Percentiles rank a stretch among this genome's conserved stretches.
Conservation (phyloP, 2,797 vertebrate genomes). For the Otolemur crassicaudatus region DNA sequence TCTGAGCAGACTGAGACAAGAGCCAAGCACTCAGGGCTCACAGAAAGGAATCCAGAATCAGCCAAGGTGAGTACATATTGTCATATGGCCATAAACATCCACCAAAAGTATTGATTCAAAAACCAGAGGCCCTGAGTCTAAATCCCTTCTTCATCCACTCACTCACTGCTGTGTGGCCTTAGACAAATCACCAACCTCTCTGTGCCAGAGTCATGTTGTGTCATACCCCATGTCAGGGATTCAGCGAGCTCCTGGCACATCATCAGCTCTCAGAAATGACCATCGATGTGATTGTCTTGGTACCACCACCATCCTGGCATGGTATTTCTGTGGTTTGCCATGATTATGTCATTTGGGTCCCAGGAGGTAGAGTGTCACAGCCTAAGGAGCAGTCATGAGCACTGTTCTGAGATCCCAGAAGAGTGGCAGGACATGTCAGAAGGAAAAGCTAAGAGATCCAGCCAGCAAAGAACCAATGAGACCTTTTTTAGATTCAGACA, state of each 20-base stretch:
- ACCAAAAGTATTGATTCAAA: too few species aligned
- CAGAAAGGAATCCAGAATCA: neutral
- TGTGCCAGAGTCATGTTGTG: too few species aligned
- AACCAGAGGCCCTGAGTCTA: neutral
- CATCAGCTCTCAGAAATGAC: rapidly evolving
- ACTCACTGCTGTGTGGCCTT: neutral
- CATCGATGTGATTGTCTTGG: rapidly evolving
- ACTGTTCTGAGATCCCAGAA: neutral
- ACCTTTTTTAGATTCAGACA: neutral
- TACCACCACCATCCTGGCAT: neutral
- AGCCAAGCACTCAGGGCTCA: neutral
- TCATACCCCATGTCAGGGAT: neutral
- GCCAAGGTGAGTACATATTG: neutral
- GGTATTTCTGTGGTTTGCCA: neutral
- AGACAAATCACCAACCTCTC: too few species aligned
- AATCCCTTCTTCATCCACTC: neutral
- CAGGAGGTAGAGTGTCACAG: rapidly evolving
- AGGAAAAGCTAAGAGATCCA: neutral
- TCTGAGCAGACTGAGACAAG: neutral
- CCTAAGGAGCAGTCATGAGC: too few species aligned
- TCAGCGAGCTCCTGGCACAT: rapidly evolving
- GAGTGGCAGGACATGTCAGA: neutral
- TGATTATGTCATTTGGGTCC: neutral
- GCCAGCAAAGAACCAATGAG: neutral
- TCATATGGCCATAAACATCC: neutral